phyloP scores from a whole-genome alignment of 2,888 invertebrate species.

The Lasioglossum vierecki region DNA sequence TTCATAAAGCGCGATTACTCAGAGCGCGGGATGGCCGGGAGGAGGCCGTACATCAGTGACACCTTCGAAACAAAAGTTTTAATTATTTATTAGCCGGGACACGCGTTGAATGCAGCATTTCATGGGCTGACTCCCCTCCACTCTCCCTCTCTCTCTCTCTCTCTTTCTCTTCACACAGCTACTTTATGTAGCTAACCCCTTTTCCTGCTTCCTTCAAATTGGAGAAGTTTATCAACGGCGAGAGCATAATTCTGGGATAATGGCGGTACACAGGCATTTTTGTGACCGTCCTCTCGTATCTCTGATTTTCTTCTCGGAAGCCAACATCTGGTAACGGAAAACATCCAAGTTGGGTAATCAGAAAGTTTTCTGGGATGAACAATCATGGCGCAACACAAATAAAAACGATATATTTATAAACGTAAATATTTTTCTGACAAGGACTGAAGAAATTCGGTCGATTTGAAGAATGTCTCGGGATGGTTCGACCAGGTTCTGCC shows the following conservation, averaged over 20 bases:
- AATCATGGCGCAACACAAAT: too few relatives aligned
- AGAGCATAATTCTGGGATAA: conserved; percentile 78
- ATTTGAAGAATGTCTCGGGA: background rate
- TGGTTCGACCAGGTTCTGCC: conserved; percentile 29
- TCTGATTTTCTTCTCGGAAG: background rate
- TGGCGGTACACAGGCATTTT: conserved; percentile 62
- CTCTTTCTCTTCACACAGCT: background rate
- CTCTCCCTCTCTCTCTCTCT: conserved; percentile 5
- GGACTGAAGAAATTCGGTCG: background rate
- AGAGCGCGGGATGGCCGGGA: conserved; percentile 77
- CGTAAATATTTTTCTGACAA: too few relatives aligned
- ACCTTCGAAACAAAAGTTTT: conserved; percentile 83
- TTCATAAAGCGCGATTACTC: conserved; percentile 84
- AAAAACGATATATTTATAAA: background rate
- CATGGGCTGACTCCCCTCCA: conserved; percentile 32
- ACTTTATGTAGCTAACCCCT: conserved; percentile 62
- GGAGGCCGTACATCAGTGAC: conserved; percentile 79
- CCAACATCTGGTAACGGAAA: background rate
- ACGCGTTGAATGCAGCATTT: conserved; percentile 78
- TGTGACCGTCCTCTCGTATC: background rate
- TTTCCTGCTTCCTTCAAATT: conserved; percentile 53
- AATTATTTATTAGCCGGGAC: conserved; percentile 83
- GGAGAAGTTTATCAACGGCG: conserved; percentile 68
- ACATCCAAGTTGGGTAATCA: background rate
- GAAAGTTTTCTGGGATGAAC: background rate